A percentile compares a stretch with the other conserved stretches of the same genome.
These are phyloP conservation scores for Scopus umbretta DNA, from an alignment of 2,113 vertebrate species.

Conservation along the genomic window DNA sequence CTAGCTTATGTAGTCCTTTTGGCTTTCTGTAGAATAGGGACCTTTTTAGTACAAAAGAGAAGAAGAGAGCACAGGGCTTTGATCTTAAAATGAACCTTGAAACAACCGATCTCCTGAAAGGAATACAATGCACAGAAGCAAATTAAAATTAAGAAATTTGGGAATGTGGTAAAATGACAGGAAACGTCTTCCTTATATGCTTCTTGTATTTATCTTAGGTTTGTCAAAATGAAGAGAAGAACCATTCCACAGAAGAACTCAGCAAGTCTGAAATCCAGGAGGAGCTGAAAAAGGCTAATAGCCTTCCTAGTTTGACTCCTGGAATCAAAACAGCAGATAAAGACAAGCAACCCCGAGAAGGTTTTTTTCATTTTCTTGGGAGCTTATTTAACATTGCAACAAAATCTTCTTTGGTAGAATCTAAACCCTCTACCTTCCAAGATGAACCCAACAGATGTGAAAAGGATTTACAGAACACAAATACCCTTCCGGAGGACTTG, in stretches of 20 bases:
- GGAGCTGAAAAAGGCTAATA: slow-evolving; percentile 67
- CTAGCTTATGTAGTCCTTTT: background rate
- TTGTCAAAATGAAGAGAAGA: slow-evolving; percentile 60
- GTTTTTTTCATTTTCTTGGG: slow-evolving; percentile 79
- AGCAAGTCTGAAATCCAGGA: slow-evolving; percentile 51
- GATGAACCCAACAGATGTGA: slow-evolving; percentile 54
- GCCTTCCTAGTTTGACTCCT: slow-evolving; percentile 56
- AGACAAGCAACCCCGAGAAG: slow-evolving; percentile 72
- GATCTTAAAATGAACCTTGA: background rate
- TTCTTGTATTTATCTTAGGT: slow-evolving; percentile 55
- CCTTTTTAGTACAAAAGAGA: background rate
- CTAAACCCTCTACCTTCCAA: slow-evolving; percentile 54
- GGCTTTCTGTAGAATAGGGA: background rate
- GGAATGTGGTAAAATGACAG: background rate
- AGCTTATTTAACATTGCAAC: slow-evolving; percentile 77
- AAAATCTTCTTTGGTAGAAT: slow-evolving; percentile 65
- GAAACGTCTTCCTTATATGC: background rate
- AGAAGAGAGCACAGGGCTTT: background rate
- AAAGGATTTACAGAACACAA: slow-evolving; percentile 38
- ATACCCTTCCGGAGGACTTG: background rate
- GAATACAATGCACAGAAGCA: background rate
- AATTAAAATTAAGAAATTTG: background rate
- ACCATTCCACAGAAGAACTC: slow-evolving; percentile 58
- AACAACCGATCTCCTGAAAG: background rate
- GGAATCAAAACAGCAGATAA: slow-evolving; percentile 57